Evolutionary conservation across 53 echinoderm and acorn worm genomes (phyloP).

Genomic region (Pentamera pediparva): DNA sequence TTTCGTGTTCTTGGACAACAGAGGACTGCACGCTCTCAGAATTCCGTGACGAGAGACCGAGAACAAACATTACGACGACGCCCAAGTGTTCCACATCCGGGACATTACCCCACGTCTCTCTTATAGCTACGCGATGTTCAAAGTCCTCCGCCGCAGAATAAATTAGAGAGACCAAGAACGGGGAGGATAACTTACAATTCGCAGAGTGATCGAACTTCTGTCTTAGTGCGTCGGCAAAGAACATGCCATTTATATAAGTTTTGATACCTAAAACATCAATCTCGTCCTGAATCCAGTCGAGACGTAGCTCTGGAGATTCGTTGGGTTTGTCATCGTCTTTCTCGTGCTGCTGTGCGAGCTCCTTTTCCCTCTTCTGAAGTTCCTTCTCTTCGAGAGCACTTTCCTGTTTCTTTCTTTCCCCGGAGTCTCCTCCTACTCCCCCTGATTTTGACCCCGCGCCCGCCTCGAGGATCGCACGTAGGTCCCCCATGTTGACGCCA

Average conservation of each 20-base stretch:
- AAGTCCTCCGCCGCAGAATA: conserved; percentile 46
- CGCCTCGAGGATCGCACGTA: neutral
- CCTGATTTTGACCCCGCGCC: conserved; percentile 7
- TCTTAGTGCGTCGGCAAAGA: conserved; percentile 43
- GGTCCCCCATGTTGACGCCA: conserved; percentile 7
- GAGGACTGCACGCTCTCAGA: conserved; percentile 27
- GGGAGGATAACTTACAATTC: conserved; percentile 43
- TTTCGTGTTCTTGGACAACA: conserved; percentile 66
- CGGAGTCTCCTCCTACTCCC: neutral
- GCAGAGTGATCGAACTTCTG: conserved; percentile 51
- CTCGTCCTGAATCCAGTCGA: conserved; percentile 10
- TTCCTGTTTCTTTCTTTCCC: neutral
- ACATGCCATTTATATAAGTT: conserved; percentile 35
- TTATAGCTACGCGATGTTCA: conserved; percentile 66
- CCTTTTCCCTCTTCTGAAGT: conserved; percentile 9
- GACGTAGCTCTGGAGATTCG: conserved; percentile 24
- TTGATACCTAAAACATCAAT: neutral
- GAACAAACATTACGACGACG: conserved; percentile 64
- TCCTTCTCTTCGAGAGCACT: conserved; percentile 17
- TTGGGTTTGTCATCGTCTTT: conserved; percentile 26
- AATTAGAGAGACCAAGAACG: conserved; percentile 64
- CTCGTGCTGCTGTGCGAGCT: conserved; percentile 22
- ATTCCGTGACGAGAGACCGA: conserved; percentile 45
- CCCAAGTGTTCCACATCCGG: conserved; percentile 58
- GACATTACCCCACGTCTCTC: conserved; percentile 84